Percentiles rank a stretch among this genome's conserved stretches.
Evolutionary conservation across 2,113 vertebrate genomes (phyloP).

Genomic region (Scalopus aquaticus): DNA sequence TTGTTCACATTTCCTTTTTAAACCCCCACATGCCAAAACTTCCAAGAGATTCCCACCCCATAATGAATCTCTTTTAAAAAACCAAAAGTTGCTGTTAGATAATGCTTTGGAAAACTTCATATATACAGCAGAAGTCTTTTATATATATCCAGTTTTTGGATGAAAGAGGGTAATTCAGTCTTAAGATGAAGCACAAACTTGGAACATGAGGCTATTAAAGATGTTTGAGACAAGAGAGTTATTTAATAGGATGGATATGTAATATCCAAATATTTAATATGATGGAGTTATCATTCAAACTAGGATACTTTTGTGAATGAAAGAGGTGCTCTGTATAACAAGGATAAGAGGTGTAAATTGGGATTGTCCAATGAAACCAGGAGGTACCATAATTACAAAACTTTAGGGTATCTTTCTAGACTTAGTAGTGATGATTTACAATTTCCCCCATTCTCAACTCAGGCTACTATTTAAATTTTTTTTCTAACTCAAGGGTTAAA

Average conservation of each 20-base stretch:
- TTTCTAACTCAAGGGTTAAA: not conserved
- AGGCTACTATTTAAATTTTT: slow-evolving; percentile 3
- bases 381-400: not conserved
- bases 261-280: not conserved
- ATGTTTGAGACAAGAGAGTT: not conserved
- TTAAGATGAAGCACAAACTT: not conserved
- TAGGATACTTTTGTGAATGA: not conserved
- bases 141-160: not conserved
- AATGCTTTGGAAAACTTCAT: slow-evolving; percentile 16
- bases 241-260: not conserved
- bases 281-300: not conserved
- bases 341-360: not conserved
- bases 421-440: not conserved
- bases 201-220: not conserved
- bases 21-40: not conserved
- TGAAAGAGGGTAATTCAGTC: not conserved
- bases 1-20: not conserved
- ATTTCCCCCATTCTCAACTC: slow-evolving; percentile 6
- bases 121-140: not conserved
- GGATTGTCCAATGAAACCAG: not conserved
- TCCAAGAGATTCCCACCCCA: not conserved
- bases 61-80: slow-evolving; percentile 21
- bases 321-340: not conserved
- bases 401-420: not conserved
- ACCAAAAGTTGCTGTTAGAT: not conserved